A percentile compares a stretch with the other conserved stretches of the same genome.
Conservation (phyloP, 2,888 invertebrate species). For the Unio pictorum region DNA sequence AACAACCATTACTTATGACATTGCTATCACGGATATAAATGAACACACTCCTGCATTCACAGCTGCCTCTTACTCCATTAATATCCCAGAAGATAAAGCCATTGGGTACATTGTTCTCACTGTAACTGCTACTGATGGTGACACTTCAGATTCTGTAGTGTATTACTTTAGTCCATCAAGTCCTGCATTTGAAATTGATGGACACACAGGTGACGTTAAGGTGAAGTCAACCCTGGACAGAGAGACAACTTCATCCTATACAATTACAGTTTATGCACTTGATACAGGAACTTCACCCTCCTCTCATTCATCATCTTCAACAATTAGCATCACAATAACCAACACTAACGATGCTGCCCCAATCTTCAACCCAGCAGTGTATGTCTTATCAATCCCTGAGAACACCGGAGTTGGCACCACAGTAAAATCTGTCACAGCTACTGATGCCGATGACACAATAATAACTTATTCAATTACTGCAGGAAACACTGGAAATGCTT, state of each 20-base stretch:
- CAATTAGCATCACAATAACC: constrained; percentile 47
- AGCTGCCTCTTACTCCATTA: constrained; percentile 28
- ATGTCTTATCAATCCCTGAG: constrained; percentile 43
- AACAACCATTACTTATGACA: constrained; percentile 41
- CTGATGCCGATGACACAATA: constrained; percentile 44
- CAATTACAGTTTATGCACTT: constrained; percentile 30
- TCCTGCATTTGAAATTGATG: constrained; percentile 38
- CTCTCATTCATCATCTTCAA: constrained; percentile 33
- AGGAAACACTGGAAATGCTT: constrained; percentile 43
- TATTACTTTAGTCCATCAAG: constrained; percentile 34
- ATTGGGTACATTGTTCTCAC: constrained; percentile 32
- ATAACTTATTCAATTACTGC: constrained; percentile 45
- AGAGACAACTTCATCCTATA: constrained; percentile 26
- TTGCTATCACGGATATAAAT: constrained; percentile 53
- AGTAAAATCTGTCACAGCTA: constrained; percentile 43
- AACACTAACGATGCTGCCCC: constrained; percentile 62
- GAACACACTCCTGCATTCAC: constrained; percentile 53
- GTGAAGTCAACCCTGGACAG: constrained; percentile 32
- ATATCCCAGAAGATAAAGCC: constrained; percentile 34
- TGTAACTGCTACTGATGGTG: constrained; percentile 47
- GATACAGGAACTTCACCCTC: constrained; percentile 31
- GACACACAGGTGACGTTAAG: constrained; percentile 30
- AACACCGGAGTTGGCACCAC: constrained; percentile 26
- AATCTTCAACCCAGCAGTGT: constrained; percentile 49
- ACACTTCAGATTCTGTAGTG: constrained; percentile 37